phyloP scores from a whole-genome alignment of 2,888 invertebrate genomes.

The Drosophila macrospina region DNA sequence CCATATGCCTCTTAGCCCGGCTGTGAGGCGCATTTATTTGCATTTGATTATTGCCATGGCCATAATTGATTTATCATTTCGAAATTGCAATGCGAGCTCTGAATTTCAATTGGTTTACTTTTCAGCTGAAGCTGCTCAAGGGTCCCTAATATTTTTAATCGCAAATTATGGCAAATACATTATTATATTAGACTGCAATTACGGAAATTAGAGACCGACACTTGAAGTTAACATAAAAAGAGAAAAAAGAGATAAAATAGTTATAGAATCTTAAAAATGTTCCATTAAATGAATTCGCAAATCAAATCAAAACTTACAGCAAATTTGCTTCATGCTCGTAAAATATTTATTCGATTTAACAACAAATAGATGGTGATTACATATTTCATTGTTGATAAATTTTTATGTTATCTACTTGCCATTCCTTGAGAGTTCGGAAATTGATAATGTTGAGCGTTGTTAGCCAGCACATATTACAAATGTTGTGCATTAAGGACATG shows the following conservation, averaged over 20 bases:
- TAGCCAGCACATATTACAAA: constrained; percentile 60
- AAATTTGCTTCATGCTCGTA: constrained; percentile 1
- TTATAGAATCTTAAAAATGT: no score
- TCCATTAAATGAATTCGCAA: background rate
- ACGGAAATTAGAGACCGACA: background rate
- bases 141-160: background rate
- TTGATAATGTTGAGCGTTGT: constrained; percentile 45
- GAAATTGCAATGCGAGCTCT: constrained; percentile 18
- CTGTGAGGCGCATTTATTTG: constrained; percentile 34
- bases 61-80: constrained; percentile 46
- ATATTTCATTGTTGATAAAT: constrained; percentile 14
- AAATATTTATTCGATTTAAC: constrained; percentile 15
- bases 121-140: constrained; percentile 7
- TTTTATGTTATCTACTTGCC: constrained; percentile 11
- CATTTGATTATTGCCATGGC: constrained; percentile 35
- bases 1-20: constrained; percentile 12
- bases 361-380: constrained; percentile 14
- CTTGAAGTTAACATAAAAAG: background rate
- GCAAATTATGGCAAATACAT: background rate
- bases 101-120: constrained; percentile 34
- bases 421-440: constrained; percentile 19
- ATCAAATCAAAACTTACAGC: constrained; percentile 3
- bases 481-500: constrained; percentile 74
- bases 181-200: background rate
- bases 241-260: background rate